Base-by-base conservation (phyloP, 2,797 vertebrate genomes). In the Bryconaethiops microstoma region DNA sequence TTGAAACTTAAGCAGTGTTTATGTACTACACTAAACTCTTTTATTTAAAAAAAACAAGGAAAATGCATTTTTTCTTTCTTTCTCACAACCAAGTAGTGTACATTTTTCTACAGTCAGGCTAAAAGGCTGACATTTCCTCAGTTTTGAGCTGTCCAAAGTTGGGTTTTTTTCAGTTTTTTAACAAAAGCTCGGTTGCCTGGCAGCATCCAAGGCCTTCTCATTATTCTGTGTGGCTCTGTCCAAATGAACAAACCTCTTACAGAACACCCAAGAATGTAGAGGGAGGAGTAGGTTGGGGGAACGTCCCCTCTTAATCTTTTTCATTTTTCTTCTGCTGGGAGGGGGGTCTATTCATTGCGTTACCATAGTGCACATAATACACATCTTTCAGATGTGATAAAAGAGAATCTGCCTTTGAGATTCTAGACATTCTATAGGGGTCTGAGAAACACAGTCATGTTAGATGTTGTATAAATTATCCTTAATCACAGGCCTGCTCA, bases 161-260 rank as follows among this genome's bases (percentile, higher is more conserved):
- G 75, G 25, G 50, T 40, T 50, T 68, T 55, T 68, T 68, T 67
- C 14, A 14, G 5, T 12, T 23, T 45, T 64, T 16, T 57, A 59
- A 82, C 70, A 82, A 82, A 74, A 69, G 70, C 69, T 25, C n/a
- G 54, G 81, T 82, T 82, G 81, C 81, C 71, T 69, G 68, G 81
- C 55, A 67, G 63, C 76, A 39, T 45, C 59, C 50, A 21, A 77
- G 52, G 77, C 77, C 68, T 69, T 59, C 45, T 77, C 25, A 40
- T 48, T 67, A 65, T 70, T 83, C 74, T 77, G 29, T 64, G 57
- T 13, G 52, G n/a, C 55, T 59, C 75, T 67, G 21, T 69, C 35
- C 39, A 73, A 73, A 57, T 67, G 40, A 82, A 25, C 67, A 59
- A 35, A 40, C 57, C 71, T 48, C 39, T 48, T 73, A 40, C 1